Conservation (phyloP, 1,140 invertebrate species). For the Euura lappo region DNA sequence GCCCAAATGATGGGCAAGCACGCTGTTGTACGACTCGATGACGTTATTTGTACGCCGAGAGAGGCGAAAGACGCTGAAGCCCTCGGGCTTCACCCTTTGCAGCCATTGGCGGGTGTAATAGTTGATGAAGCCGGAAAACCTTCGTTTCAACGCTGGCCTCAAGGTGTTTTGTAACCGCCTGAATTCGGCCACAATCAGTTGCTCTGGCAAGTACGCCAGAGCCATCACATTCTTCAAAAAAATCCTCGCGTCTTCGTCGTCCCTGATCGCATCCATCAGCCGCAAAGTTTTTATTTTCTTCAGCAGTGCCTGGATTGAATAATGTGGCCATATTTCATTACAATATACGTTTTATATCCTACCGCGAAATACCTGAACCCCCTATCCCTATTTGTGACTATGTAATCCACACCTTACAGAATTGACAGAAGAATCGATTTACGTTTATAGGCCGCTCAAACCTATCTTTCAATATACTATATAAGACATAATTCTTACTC, state of each 20-base stretch:
- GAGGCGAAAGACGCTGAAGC: conserved; percentile 10
- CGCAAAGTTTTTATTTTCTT: conserved; percentile 8
- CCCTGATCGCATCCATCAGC: not conserved
- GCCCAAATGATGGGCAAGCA: not conserved
- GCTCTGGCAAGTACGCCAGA: not conserved
- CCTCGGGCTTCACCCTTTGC: not conserved
- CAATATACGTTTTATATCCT: conserved; percentile 11
- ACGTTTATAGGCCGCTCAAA: too few species aligned
- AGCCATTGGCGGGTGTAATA: conserved; percentile 18
- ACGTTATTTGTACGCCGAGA: conserved; percentile 18
- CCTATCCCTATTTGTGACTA: not conserved
- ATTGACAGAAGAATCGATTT: too few species aligned
- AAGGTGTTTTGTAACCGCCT: not conserved
- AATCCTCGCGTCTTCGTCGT: not conserved
- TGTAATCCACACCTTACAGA: conserved; percentile 6
- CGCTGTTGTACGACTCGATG: not conserved
- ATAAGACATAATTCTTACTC: not conserved
- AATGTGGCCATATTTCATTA: not conserved
- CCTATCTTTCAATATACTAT: too few species aligned
- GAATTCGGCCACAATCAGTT: not conserved
- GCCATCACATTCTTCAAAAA: conserved; percentile 4
- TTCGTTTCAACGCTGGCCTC: not conserved
- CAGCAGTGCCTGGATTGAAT: not conserved
- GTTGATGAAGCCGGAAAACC: not conserved
- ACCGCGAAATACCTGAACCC: not conserved